Evolutionary conservation across 2,797 vertebrate genomes (phyloP).

Genomic region (Leontopithecus rosalia): DNA sequence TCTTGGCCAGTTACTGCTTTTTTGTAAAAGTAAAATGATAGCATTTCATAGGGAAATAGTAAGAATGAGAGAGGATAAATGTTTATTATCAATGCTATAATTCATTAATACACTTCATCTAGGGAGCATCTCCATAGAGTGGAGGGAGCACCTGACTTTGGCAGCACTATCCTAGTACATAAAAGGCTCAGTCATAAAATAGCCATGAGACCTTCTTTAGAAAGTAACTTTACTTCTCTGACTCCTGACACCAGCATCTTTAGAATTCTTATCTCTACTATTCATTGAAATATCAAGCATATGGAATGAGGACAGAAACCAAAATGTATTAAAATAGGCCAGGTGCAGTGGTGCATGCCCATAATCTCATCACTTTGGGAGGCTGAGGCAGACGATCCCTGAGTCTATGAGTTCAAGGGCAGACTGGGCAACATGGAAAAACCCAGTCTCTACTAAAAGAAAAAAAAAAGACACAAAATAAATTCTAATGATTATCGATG

Average conservation of each 20-base stretch:
- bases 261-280: not conserved
- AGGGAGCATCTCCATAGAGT: not conserved
- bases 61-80: not conserved
- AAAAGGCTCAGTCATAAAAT: not conserved
- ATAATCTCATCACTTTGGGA: too few relatives aligned
- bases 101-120: not conserved
- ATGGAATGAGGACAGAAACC: not conserved
- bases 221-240: not conserved
- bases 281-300: not conserved
- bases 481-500: not conserved
- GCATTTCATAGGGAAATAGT: not conserved
- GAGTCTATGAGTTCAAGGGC: too few relatives aligned
- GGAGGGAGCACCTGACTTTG: not conserved
- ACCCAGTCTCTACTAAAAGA: too few relatives aligned
- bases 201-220: not conserved
- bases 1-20: not conserved
- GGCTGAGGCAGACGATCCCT: too few relatives aligned
- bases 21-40: not conserved
- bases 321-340: not conserved
- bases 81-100: not conserved
- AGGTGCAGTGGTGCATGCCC: too few relatives aligned
- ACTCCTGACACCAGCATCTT: not conserved
- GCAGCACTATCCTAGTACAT: not conserved
- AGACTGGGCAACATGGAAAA: too few relatives aligned
- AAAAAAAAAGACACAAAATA: not conserved